Evolutionary conservation across 2,797 vertebrate genomes (phyloP).

Genomic region (Rhinella marina): DNA sequence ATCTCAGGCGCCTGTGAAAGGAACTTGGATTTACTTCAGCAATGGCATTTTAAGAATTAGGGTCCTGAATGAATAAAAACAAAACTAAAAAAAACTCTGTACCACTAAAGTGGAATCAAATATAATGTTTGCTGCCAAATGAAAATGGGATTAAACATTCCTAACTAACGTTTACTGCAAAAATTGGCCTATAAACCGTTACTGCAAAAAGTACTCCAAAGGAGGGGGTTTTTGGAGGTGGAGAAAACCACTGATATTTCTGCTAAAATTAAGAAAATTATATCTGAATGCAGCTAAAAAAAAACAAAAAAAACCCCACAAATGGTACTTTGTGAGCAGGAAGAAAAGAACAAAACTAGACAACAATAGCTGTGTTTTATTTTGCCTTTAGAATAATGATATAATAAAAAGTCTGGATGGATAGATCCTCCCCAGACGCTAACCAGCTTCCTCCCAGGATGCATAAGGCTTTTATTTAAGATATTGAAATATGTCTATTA

Average conservation of each 20-base stretch:
- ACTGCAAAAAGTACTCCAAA: neutral
- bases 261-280: slow-evolving; percentile 27
- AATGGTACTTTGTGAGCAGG: slow-evolving; percentile 35
- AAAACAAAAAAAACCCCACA: neutral
- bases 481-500: neutral
- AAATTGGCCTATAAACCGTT: neutral
- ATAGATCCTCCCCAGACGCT: slow-evolving; percentile 16
- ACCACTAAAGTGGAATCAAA: neutral
- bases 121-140: neutral
- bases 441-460: neutral
- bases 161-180: neutral
- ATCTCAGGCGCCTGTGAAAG: no score
- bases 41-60: no score
- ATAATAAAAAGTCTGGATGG: slow-evolving; percentile 43
- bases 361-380: slow-evolving; percentile 45
- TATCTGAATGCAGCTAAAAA: slow-evolving; percentile 17
- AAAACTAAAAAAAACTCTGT: neutral
- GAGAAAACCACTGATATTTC: slow-evolving; percentile 32
- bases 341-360: slow-evolving; percentile 29
- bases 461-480: slow-evolving; percentile 31
- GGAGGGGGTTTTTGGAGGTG: neutral
- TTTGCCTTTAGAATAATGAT: slow-evolving; percentile 12
- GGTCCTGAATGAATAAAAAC: neutral
- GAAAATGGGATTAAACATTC: neutral
- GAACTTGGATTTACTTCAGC: no score